Evolutionary conservation across 2,888 invertebrate genomes (phyloP), one percentile per base, ranked within the genome.

Genomic region (Hydropsyche betteni): DNA sequence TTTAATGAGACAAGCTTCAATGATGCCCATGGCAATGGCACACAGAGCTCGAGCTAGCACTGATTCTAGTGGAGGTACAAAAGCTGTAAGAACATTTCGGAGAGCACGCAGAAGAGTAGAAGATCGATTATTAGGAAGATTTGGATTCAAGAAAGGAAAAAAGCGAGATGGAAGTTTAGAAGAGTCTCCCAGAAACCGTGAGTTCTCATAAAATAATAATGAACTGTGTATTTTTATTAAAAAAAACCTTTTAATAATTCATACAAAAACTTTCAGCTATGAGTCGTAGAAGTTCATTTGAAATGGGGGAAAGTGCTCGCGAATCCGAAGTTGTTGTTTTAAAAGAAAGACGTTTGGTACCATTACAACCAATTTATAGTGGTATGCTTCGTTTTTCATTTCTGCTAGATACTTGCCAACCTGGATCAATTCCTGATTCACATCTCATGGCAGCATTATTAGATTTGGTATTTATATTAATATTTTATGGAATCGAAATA

Each of bases 381-480:
- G 99, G 99, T 7, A 93, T 98, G 88, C 87, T 93, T 52, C 87
- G 98, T 61, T 93, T 99, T 82, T 93, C 94, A 64, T 97, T 99
- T 84, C 86, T 99, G 50, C 84, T 99, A 80, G 99, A 99, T 85
- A 96, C 96, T 8, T 97, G 97, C 80, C 94, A 95, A 76, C 99
- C 99, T 0, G 99, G 99, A 0, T 92, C 95, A 0, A 93, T 99
- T 74, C 99, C 99, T 0, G 99, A 99, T 87, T 94, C 98, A 2
- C 95, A 98, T 81, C 89, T 99, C 50, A 92, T 99, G 83, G 97
- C 96, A 0, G 97, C 98, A 4, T 88, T 97, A 71, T 86, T 99
- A 69, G 98, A 99, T 85, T 88, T 99, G 90, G 98, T 98, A 44
- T 10, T 33, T 33, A 24, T 55, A 74, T n/a, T n/a, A n/a, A n/a